Evolutionary conservation across 1,140 invertebrate genomes (phyloP).

Genomic region (Drosophila carrolli): DNA sequence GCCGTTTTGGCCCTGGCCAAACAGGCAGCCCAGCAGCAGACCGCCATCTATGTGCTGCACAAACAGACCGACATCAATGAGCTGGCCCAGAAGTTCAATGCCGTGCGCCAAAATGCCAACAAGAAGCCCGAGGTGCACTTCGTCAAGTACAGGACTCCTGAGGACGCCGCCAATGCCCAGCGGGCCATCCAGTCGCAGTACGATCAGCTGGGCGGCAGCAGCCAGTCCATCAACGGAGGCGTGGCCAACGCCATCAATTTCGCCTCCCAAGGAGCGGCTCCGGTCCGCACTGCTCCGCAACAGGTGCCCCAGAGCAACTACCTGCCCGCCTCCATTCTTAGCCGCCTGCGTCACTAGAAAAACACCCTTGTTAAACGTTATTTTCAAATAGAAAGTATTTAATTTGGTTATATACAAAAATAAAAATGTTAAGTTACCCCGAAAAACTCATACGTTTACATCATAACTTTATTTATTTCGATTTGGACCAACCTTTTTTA

Average conservation of each 20-base stretch:
- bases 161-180: constrained; percentile 76
- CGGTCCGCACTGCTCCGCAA: constrained; percentile 5
- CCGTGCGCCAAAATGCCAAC: constrained; percentile 57
- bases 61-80: constrained; percentile 71
- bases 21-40: constrained; percentile 69
- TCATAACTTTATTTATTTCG: no score
- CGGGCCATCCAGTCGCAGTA: constrained; percentile 70
- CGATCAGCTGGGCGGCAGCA: constrained; percentile 66
- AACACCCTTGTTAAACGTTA: constrained; percentile 21
- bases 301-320: constrained; percentile 62
- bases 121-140: constrained; percentile 76
- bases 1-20: constrained; percentile 68
- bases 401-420: constrained; percentile 14
- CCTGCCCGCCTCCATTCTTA: constrained; percentile 71
- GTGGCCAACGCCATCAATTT: constrained; percentile 79
- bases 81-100: constrained; percentile 74
- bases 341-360: constrained; percentile 58
- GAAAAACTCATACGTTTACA: no score
- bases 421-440: no score
- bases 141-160: constrained; percentile 76
- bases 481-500: no score
- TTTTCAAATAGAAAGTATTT: constrained; percentile 37
- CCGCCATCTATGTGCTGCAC: constrained; percentile 73
- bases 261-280: constrained; percentile 61
- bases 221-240: constrained; percentile 70